Evolutionary conservation across 2,797 vertebrate genomes (phyloP).

Genomic region (Enteromius thamalakanensis): DNA sequence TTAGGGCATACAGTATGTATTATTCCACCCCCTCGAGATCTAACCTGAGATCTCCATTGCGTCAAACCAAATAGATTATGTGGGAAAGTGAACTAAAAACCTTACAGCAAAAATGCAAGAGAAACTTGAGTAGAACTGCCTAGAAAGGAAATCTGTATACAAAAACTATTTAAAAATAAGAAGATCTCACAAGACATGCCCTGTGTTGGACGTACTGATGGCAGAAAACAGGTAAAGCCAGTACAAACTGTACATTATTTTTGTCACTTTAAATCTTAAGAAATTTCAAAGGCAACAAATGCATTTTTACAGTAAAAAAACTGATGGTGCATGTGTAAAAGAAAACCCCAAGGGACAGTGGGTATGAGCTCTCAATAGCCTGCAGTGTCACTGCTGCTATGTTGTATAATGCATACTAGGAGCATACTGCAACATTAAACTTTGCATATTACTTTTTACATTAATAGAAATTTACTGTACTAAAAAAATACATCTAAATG

Average conservation of each 20-base stretch:
- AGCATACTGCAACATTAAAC: not conserved
- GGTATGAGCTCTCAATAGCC: not conserved
- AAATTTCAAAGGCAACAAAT: not conserved
- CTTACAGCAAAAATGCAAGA: conserved; percentile 43
- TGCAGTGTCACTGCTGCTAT: not conserved
- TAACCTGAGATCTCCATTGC: conserved; percentile 56
- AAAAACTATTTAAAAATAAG: not conserved
- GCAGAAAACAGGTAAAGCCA: not conserved
- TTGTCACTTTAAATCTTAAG: not conserved
- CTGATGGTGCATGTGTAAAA: not conserved
- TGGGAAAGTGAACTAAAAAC: conserved; percentile 56
- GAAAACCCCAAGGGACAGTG: not conserved
- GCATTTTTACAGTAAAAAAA: too few relatives aligned
- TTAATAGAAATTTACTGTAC: not conserved
- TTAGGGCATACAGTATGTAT: conserved; percentile 46
- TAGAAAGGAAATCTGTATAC: conserved; percentile 35
- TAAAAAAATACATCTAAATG: not conserved
- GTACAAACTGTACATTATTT: not conserved
- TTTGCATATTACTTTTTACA: not conserved
- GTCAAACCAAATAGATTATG: conserved; percentile 61
- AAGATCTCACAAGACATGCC: not conserved
- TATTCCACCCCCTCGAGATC: conserved; percentile 60
- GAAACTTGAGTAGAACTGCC: conserved; percentile 17
- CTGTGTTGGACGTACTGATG: not conserved
- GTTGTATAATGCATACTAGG: not conserved